These are phyloP conservation scores for Dexiosoma caninum DNA, from an alignment of 2,888 invertebrate species.

Conservation along the genomic window DNA sequence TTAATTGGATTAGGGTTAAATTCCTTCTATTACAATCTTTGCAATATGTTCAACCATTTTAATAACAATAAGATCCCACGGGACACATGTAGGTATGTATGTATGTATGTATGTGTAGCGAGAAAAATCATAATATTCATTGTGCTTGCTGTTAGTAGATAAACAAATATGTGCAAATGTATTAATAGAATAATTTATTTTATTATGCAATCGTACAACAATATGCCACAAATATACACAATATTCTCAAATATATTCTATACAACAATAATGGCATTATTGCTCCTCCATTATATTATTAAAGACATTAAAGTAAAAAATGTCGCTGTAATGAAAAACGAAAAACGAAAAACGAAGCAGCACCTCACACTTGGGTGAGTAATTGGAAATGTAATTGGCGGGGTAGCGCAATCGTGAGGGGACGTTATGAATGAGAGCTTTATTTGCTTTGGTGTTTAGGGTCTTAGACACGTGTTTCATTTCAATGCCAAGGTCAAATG, in stretches of 20 bases:
- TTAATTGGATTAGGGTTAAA: no score
- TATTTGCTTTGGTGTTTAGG: not conserved
- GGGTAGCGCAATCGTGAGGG: not conserved
- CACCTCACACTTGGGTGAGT: not conserved
- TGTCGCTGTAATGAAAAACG: not conserved
- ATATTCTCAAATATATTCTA: no score
- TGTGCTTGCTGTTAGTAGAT: not conserved
- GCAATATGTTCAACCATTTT: not conserved
- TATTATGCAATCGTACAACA: no score
- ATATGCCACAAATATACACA: constrained; percentile 26
- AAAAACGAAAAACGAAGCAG: not conserved
- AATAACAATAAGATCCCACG: constrained; percentile 25
- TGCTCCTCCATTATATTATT: constrained; percentile 22
- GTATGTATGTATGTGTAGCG: no score
- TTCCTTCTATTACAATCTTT: no score
- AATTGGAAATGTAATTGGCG: not conserved
- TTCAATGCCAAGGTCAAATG: constrained; percentile 58
- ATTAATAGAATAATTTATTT: constrained; percentile 5
- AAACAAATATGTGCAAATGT: not conserved
- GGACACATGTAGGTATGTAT: no score
- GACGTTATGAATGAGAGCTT: not conserved
- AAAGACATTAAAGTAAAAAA: constrained; percentile 9
- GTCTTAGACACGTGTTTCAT: constrained; percentile 13
- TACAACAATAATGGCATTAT: constrained; percentile 13
- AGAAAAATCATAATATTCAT: no score